These are phyloP conservation scores for Agrilus cyanescens DNA, from an alignment of 2,888 invertebrate species.

Conservation along the genomic window DNA sequence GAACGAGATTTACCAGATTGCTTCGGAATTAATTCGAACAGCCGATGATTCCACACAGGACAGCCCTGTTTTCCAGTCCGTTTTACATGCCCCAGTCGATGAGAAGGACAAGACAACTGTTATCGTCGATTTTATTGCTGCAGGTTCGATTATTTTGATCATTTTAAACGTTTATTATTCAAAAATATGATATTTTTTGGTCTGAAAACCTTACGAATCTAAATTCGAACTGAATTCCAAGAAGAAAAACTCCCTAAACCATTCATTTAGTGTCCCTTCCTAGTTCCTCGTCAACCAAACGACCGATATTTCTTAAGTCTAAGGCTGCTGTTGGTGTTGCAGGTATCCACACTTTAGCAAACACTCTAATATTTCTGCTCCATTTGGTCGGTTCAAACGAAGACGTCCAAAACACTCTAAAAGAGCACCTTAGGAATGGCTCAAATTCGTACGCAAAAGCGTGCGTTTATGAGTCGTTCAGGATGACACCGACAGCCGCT, in stretches of 20 bases:
- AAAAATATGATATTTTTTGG: too few species aligned
- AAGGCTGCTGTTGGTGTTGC: neutral
- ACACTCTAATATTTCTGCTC: slow-evolving; percentile 67
- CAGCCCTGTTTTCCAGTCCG: slow-evolving; percentile 61
- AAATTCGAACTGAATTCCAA: too few species aligned
- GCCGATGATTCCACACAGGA: slow-evolving; percentile 46
- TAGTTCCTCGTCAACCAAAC: too few species aligned
- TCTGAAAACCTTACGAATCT: too few species aligned
- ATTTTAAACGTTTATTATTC: neutral
- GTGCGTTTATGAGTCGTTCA: slow-evolving; percentile 65
- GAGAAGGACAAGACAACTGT: slow-evolving; percentile 73
- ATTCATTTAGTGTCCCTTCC: too few species aligned
- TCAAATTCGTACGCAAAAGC: slow-evolving; percentile 66
- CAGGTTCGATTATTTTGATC: slow-evolving; percentile 37
- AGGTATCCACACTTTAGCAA: slow-evolving; percentile 70
- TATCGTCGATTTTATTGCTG: slow-evolving; percentile 76
- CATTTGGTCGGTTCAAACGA: slow-evolving; percentile 60
- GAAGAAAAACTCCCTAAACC: too few species aligned
- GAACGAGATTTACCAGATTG: slow-evolving; percentile 63
- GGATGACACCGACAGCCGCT: slow-evolving; percentile 65
- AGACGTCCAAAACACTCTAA: slow-evolving; percentile 52
- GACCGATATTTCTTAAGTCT: too few species aligned
- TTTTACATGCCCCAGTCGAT: slow-evolving; percentile 61
- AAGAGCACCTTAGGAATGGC: slow-evolving; percentile 40
- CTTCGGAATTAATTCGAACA: slow-evolving; percentile 64